Evolutionary conservation across 1,140 invertebrate genomes (phyloP).

Genomic region (Diachasmimorpha longicaudata): DNA sequence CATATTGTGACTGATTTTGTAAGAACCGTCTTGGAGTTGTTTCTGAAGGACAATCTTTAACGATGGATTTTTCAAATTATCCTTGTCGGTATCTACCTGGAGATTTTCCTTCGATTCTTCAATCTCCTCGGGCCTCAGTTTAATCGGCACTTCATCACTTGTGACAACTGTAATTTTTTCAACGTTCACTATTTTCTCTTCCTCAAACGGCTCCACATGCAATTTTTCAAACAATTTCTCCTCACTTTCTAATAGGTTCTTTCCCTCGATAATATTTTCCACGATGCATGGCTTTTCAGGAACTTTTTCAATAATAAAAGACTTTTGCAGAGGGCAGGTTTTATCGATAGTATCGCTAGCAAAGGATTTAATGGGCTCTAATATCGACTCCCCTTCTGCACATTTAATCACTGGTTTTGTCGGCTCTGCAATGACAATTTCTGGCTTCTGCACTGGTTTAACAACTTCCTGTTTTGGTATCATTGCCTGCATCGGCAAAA

Average conservation of each 20-base stretch:
- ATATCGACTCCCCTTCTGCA: not conserved
- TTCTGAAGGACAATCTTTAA: constrained; percentile 65
- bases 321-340: not conserved
- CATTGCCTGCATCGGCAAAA: constrained; percentile 73
- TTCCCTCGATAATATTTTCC: not conserved
- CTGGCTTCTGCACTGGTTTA: constrained; percentile 42
- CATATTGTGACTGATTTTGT: constrained; percentile 59
- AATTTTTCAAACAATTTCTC: not conserved
- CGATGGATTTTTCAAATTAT: constrained; percentile 52
- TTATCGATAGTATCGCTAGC: not conserved
- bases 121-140: constrained; percentile 12
- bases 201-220: constrained; percentile 3
- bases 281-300: not conserved
- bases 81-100: constrained; percentile 40
- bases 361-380: not conserved
- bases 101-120: constrained; percentile 36
- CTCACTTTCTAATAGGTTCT: not conserved
- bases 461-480: constrained; percentile 45
- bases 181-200: not conserved
- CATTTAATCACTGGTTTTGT: constrained; percentile 34
- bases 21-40: constrained; percentile 60
- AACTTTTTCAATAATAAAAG: not conserved
- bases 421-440: constrained; percentile 48
- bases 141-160: constrained; percentile 13
- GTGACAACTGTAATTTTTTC: not conserved